Conservation (phyloP, 2,888 invertebrate species). For the Hyposoter didymator region DNA sequence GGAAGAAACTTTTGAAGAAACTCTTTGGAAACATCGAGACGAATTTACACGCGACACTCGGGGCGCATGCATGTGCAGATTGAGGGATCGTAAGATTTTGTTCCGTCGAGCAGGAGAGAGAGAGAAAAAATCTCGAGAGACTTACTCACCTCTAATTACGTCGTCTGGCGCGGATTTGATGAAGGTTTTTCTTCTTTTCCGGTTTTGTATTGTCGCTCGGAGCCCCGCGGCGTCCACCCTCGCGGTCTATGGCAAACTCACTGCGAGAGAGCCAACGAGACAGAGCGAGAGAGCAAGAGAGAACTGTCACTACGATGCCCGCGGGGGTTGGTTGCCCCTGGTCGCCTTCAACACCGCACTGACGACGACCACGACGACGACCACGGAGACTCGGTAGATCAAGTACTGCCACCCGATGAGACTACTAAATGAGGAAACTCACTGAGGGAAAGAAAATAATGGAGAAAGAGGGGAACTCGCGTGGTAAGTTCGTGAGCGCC, state of each 20-base stretch:
- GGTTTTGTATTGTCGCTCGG: conserved; percentile 65
- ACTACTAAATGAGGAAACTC: conserved; percentile 32
- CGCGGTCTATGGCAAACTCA: conserved; percentile 73
- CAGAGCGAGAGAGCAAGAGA: conserved; percentile 33
- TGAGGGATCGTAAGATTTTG: conserved; percentile 64
- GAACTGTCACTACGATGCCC: conserved; percentile 66
- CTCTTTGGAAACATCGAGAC: too few relatives aligned
- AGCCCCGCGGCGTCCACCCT: conserved; percentile 80
- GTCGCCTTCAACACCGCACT: conserved; percentile 43
- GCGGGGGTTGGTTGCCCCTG: conserved; percentile 59
- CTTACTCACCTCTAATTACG: conserved; percentile 83
- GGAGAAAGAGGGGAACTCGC: conserved; percentile 5
- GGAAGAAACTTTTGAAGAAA: too few relatives aligned
- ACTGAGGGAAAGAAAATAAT: conserved; percentile 23
- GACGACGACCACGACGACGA: conserved; percentile 66
- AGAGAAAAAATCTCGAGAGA: conserved; percentile 62
- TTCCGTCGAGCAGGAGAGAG: conserved; percentile 5
- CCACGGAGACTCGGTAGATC: conserved; percentile 7
- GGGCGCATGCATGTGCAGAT: too few relatives aligned
- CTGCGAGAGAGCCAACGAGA: conserved; percentile 28
- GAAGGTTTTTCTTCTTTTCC: conserved; percentile 68
- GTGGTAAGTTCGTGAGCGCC: conserved; percentile 30
- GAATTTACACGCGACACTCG: too few relatives aligned
- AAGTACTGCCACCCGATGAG: conserved; percentile 36
- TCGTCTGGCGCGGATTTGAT: conserved; percentile 78